Percentiles rank a stretch among this genome's conserved stretches.
Conservation (phyloP, 2,888 invertebrate species). For the Eumerus sabulonum region DNA sequence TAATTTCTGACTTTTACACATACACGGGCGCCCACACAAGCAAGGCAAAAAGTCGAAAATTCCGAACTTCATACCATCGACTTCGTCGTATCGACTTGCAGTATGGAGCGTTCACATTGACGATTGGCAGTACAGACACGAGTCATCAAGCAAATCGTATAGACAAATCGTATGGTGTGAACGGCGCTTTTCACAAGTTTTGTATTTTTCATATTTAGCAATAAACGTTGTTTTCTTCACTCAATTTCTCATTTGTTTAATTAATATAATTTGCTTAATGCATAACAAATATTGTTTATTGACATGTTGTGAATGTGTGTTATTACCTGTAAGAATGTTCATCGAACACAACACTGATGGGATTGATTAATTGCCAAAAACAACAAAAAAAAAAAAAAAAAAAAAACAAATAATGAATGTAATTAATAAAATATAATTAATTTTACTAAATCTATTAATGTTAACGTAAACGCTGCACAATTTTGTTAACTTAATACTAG, state of each 20-base stretch:
- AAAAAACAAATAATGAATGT: conserved; percentile 46
- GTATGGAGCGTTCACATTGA: too few relatives aligned
- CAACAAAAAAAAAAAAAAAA: conserved; percentile 50
- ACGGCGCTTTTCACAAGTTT: conserved; percentile 24
- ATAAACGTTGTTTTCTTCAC: not conserved
- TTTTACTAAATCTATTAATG: conserved; percentile 67
- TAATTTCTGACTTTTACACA: too few relatives aligned
- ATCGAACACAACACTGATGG: conserved; percentile 56
- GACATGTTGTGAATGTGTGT: conserved; percentile 33
- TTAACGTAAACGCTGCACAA: conserved; percentile 65
- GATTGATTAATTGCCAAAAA: conserved; percentile 48
- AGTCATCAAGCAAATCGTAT: too few relatives aligned
- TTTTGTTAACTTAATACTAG: conserved; percentile 66
- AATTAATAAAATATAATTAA: conserved; percentile 52
- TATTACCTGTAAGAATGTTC: conserved; percentile 50
- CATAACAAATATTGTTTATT: conserved; percentile 44
- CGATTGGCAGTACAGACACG: too few relatives aligned
- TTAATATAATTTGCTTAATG: conserved; percentile 51
- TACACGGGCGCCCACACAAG: too few relatives aligned
- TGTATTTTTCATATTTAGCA: conserved; percentile 30
- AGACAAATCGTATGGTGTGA: too few relatives aligned
- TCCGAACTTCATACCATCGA: too few relatives aligned
- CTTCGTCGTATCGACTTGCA: too few relatives aligned
- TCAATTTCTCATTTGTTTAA: conserved; percentile 9
- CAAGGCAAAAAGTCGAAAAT: too few relatives aligned